Base-by-base conservation (phyloP, 2,797 vertebrate species). In the Oreochromis mossambicus region DNA sequence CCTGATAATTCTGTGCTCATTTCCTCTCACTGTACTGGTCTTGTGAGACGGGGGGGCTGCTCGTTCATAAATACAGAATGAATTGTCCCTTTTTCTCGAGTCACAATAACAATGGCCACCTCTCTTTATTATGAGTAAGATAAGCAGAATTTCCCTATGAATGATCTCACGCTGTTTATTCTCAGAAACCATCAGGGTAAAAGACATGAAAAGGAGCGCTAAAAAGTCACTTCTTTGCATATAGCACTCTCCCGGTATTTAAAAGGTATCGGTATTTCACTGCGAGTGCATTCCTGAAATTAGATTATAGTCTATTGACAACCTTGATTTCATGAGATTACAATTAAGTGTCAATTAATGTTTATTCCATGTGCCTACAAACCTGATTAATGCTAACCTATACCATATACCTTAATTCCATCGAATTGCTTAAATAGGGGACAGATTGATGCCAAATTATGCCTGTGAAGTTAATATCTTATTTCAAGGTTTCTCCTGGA, bases 121-220 rank as follows among this genome's bases (percentile, higher is more conserved):
- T 83, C 41, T 89, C 81, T 91, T 90, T 88, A 86, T 90, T 85
- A 81, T 83, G 82, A 78, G 26, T 83, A 79, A 88, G 92, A 94
- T 87, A 92, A 90, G 81, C 54, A 63, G 81, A 78, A 96, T 96
- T 95, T 96, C 92, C 95, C 91, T 96, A 92, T 93, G 93, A 94
- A 95, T 93, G 93, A 90, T 85, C 48, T 85, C 79, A 3, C 84
- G 88, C 90, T 94, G 94, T 93, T 96, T 94, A 92, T 82, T 76
- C 85, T 84, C 90, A 86, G 83, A 91, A 90, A 86, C 88, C 87
- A 84, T 83, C 73, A 55, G 88, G 86, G 81, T 68, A 87, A 89
- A 94, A 82, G 61, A 38, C 83, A 81, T 81, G 78, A 90, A 89
- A 91, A 78, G 75, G 58, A 88, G 82, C 32, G 32, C 46, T 14